Conservation (phyloP, 2,113 vertebrate genomes). For the human region DNA sequence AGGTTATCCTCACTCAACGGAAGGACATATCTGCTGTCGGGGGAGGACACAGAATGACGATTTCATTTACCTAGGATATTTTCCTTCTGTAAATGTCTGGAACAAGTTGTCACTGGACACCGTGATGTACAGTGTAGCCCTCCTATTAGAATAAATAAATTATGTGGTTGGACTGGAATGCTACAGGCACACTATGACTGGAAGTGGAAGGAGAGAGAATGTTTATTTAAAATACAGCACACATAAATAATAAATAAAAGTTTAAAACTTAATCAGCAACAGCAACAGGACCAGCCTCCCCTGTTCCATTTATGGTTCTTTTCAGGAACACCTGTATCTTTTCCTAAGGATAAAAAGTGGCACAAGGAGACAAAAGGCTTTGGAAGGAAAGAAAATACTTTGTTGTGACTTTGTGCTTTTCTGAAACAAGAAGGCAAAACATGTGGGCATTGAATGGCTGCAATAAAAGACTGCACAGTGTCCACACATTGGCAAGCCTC, state of each 20-base stretch:
- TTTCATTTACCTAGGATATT: constrained; percentile 67
- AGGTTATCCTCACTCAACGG: constrained; percentile 69
- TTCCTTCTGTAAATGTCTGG: constrained; percentile 77
- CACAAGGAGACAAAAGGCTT: background rate
- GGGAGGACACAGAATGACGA: constrained; percentile 18
- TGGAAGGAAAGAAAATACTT: background rate
- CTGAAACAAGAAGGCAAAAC: background rate
- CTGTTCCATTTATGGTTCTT: background rate
- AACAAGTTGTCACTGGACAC: constrained; percentile 60
- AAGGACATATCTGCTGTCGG: constrained; percentile 69
- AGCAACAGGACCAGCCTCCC: background rate
- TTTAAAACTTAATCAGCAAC: background rate
- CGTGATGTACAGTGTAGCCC: background rate
- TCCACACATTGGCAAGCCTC: rapidly evolving
- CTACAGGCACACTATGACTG: background rate
- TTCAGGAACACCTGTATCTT: background rate
- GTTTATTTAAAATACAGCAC: background rate
- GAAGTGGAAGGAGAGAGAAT: background rate
- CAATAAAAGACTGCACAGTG: background rate
- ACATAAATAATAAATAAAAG: constrained; percentile 50
- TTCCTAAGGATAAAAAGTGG: background rate
- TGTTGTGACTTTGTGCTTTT: background rate
- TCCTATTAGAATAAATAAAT: constrained; percentile 54
- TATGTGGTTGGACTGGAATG: background rate
- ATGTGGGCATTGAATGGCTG: background rate